Evolutionary conservation across 2,888 invertebrate genomes (phyloP).

Genomic region (Andrena marginata): DNA sequence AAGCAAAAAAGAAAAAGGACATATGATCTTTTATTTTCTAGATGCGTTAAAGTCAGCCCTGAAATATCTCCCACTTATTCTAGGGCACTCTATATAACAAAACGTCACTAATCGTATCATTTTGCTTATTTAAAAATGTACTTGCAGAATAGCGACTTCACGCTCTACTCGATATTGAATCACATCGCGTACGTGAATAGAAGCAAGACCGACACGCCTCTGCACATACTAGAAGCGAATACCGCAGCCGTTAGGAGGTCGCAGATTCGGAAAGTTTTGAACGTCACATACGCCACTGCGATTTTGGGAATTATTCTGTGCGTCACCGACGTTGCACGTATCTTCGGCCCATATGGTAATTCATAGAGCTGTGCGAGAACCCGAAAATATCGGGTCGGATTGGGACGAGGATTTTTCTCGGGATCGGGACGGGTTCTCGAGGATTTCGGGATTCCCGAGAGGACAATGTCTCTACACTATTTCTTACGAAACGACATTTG

Average conservation of each 20-base stretch:
- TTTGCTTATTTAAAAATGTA: constrained; percentile 17
- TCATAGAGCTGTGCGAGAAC: not conserved
- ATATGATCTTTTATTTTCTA: too few species aligned
- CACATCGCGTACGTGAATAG: constrained; percentile 87
- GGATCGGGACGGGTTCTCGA: too few species aligned
- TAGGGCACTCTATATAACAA: too few species aligned
- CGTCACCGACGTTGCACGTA: constrained; percentile 85
- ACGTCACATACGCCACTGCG: constrained; percentile 86
- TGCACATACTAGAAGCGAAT: constrained; percentile 81
- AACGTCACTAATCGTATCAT: not conserved
- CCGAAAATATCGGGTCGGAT: too few species aligned
- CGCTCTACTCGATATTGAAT: constrained; percentile 86
- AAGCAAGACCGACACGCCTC: constrained; percentile 81
- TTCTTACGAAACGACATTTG: too few species aligned
- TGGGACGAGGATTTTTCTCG: too few species aligned
- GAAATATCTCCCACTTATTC: too few species aligned
- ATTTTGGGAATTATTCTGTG: constrained; percentile 86
- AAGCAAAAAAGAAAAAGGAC: too few species aligned
- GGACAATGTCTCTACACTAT: too few species aligned
- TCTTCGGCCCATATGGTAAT: constrained; percentile 86
- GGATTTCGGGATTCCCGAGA: too few species aligned
- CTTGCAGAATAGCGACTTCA: constrained; percentile 82
- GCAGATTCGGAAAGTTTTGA: constrained; percentile 86
- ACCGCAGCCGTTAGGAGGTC: constrained; percentile 81
- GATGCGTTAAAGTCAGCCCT: too few species aligned